Conservation (phyloP, 2,797 vertebrate genomes). For the Octomys mimax region DNA sequence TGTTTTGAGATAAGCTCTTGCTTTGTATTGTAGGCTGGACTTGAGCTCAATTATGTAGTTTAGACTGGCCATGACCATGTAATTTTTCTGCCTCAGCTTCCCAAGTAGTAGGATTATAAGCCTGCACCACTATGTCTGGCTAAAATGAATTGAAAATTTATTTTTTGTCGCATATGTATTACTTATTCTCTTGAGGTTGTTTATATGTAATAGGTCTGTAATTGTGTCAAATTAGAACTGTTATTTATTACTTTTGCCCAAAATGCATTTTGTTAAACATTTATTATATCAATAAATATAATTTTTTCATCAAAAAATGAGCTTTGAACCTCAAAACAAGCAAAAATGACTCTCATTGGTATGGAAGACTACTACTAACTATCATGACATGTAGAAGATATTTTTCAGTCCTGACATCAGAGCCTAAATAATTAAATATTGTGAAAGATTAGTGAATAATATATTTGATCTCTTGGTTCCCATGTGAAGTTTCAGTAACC, state of each 20-base stretch:
- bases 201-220: not conserved
- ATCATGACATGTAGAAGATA: not conserved
- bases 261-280: constrained; percentile 21
- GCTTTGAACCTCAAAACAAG: not conserved
- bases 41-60: not conserved
- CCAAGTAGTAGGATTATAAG: not conserved
- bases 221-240: not conserved
- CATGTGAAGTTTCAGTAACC: constrained; percentile 30
- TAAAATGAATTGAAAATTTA: not conserved
- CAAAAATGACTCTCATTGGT: not conserved
- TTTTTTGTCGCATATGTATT: constrained; percentile 17
- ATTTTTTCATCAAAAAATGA: constrained; percentile 34
- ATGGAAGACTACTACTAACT: not conserved
- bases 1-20: not conserved
- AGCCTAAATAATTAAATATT: constrained; percentile 39
- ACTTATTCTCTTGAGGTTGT: not conserved
- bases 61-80: not conserved
- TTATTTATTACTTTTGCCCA: not conserved
- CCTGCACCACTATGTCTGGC: not conserved
- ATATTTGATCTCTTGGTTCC: not conserved
- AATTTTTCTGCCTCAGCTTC: not conserved
- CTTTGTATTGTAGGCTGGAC: not conserved
- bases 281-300: not conserved
- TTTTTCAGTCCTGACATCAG: constrained; percentile 34
- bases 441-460: not conserved